Evolutionary conservation across 92 coral and sea anemone genomes (phyloP), one percentile per base, ranked within the genome.

Genomic region (Palythoa grandiflora): DNA sequence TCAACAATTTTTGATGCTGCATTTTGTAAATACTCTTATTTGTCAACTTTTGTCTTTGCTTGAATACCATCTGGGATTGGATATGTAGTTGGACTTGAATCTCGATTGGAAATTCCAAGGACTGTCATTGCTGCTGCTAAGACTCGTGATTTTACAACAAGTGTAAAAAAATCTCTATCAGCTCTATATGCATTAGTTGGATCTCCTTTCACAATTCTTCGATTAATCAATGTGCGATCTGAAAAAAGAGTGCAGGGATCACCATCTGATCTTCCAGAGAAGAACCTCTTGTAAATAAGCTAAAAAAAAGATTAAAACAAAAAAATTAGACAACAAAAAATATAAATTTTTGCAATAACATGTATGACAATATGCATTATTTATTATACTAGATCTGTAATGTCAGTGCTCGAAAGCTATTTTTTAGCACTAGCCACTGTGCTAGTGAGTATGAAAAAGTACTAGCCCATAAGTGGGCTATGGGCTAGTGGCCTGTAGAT

Each of bases 151-250:
- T 78, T 55, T 38, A 73, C 52, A 75, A 84, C 93, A 68, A 93
- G 77, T 54, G 77, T 84, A n/a, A 93, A 77, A 75, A 93, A 93
- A 77, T 93, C 93, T 71, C 96, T 89, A 28, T 93, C 91, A 14
- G 96, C 93, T 51, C 91, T 80, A 83, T 93, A 91, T 2, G 93
- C 89, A 60, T 90, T 65, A 12, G 84, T 83, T 17, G 94, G 96
- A 54, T 93, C 96, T 38, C 86, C 87, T 51, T 54, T 93, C 6
- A 91, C 96, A 91, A 91, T 91, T 68, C 94, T 72, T 19, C 94
- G 79, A 70, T 93, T 93, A 12, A 93, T 86, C 15, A 93, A 79
- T 39, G 91, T 93, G 5, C 96, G 93, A 73, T 93, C 96, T 19
- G 94, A 91, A 70, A 79, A 87, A 48, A 93, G 20, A 2, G 94